phyloP scores from a whole-genome alignment of 2,888 invertebrate genomes.

The Drosophila dives region DNA sequence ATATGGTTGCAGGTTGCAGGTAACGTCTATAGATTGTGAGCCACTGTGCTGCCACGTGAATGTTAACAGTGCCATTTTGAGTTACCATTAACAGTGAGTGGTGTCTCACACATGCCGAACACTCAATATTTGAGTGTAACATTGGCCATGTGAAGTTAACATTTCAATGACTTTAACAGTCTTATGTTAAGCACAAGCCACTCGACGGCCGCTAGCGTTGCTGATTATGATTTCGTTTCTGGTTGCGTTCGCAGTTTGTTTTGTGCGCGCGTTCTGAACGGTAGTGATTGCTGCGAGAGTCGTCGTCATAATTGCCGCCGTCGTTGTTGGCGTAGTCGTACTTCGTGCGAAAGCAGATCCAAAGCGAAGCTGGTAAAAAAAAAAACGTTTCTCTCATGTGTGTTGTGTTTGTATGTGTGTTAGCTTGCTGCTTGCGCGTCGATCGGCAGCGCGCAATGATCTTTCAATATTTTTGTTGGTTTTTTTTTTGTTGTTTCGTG shows the following conservation, averaged over 20 bases:
- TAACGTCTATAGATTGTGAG: neutral
- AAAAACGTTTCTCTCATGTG: conserved; percentile 41
- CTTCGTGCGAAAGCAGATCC: conserved; percentile 50
- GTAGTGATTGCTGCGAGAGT: conserved; percentile 46
- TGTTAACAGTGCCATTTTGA: conserved; percentile 44
- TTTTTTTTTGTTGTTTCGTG: conserved; percentile 54
- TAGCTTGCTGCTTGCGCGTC: conserved; percentile 31
- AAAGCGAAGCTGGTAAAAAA: conserved; percentile 56
- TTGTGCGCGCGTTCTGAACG: conserved; percentile 64
- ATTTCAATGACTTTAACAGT: conserved; percentile 38
- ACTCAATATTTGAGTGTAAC: conserved; percentile 20
- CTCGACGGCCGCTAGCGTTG: conserved; percentile 38
- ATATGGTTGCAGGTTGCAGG: neutral
- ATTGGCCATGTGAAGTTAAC: conserved; percentile 27
- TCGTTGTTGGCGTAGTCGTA: conserved; percentile 39
- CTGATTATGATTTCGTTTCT: conserved; percentile 40
- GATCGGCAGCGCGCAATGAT: conserved; percentile 60
- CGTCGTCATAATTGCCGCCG: conserved; percentile 34
- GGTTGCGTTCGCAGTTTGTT: conserved; percentile 57
- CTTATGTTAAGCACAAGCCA: conserved; percentile 41
- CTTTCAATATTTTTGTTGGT: conserved; percentile 66
- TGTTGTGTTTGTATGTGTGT: conserved; percentile 3
- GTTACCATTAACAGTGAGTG: conserved; percentile 46
- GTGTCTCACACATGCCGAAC: neutral
- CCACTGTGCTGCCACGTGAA: conserved; percentile 27